These are phyloP conservation scores for Bombus pascuorum DNA, from an alignment of 1,140 invertebrate genomes.

Conservation along the genomic window DNA sequence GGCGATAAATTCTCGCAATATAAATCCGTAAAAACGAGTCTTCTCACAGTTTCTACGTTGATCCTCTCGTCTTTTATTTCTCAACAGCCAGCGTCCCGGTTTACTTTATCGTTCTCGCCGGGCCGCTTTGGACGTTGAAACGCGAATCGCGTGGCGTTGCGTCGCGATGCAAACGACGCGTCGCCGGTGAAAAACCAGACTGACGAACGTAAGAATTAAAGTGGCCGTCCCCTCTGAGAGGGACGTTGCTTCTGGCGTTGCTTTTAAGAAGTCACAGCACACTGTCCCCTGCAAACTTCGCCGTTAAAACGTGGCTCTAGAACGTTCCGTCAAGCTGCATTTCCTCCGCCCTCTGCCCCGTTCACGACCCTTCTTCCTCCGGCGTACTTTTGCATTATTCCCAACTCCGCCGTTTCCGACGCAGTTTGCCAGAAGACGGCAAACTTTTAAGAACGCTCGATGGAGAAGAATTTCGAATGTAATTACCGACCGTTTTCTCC, in stretches of 20 bases:
- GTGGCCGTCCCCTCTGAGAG: background rate
- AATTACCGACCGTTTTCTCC: constrained; percentile 24
- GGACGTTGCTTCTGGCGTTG: background rate
- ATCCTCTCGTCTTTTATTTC: background rate
- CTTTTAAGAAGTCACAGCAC: constrained; percentile 32
- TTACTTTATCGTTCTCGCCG: background rate
- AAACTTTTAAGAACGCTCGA: constrained; percentile 17
- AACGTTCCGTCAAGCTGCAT: constrained; percentile 14
- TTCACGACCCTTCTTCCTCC: background rate
- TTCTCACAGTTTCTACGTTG: background rate
- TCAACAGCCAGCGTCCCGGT: background rate
- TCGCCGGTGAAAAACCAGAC: background rate
- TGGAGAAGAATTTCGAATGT: constrained; percentile 31
- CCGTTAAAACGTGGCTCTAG: background rate
- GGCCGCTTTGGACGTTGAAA: background rate
- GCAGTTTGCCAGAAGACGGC: constrained; percentile 13
- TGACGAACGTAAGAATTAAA: constrained; percentile 25
- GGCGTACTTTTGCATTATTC: constrained; percentile 28
- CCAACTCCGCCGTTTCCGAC: constrained; percentile 8
- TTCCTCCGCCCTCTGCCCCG: background rate
- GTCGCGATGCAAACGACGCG: background rate
- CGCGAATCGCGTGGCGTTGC: background rate
- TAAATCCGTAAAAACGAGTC: background rate
- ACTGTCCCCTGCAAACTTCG: constrained; percentile 15
- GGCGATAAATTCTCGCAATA: background rate